Evolutionary conservation across 2,113 vertebrate genomes (phyloP), one percentile per base, ranked within the genome.

Genomic region (Neodon shergylaensis): DNA sequence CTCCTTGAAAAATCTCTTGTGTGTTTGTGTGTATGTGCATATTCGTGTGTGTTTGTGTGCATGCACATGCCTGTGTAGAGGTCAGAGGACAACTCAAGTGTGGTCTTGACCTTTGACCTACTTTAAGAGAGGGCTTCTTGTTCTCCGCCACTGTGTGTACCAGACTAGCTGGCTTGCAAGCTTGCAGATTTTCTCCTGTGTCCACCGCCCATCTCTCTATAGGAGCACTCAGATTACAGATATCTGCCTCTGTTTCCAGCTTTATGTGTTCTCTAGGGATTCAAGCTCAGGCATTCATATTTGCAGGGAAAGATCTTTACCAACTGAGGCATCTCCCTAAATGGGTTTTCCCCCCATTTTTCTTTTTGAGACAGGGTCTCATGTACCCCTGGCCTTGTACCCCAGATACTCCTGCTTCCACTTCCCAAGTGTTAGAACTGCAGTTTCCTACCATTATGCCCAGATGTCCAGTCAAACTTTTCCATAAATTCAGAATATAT

Each of bases 281-380:
- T 3, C 19, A 22, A 58, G 58, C 36, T 24, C 52, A 58, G 33
- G 52, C 10, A 19, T 33, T 82, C 36, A 6, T 58, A 21, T 54
- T 13, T 58, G 79, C 33, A 3, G 21, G 13, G 49, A 36, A 79
- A 52, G 52, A 6, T 81, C 33, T 54, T 26, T 82, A 58, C 36
- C n/a, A 22, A 12, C 21, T 54, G 11, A 31, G 21, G 11, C 11
- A 39, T 4, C 44, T 36, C 79, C 52, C 21, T 21, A 61, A 22
- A 58, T 10, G 4, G 9, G 7, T 54, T 5, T 21, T 21, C 3
- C 10, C 9, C 7, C 7, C 1, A 2, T 58, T 82, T 61, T 10
- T 21, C 13, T 39, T 61, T 82, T 3, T 39, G 36, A 61, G 22
- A 58, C 36, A 24, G 42, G 52, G 3, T 82, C 52, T 82, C 52